A percentile compares a stretch with the other conserved stretches of the same genome.
Evolutionary conservation across 2,888 invertebrate species (phyloP).

Genomic region (Hypomecis atomaria): DNA sequence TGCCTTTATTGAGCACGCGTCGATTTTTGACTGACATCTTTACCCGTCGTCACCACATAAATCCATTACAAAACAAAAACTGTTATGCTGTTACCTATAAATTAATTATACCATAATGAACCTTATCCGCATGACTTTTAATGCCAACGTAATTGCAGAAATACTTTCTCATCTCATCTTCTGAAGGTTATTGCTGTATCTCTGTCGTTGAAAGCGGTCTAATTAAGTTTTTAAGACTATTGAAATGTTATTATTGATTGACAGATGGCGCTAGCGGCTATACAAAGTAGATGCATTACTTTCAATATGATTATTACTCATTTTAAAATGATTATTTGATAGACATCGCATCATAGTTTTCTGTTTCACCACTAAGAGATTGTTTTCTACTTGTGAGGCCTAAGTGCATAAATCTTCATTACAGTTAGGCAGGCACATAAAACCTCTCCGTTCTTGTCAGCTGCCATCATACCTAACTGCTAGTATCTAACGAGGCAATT

Average conservation of each 20-base stretch:
- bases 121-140: constrained; percentile 45
- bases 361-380: constrained; percentile 33
- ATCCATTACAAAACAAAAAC: constrained; percentile 59
- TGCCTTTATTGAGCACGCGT: constrained; percentile 76
- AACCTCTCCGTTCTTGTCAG: neutral
- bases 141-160: constrained; percentile 32
- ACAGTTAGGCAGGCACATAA: neutral
- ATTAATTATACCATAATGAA: constrained; percentile 43
- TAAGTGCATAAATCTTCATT: constrained; percentile 6
- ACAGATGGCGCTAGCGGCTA: constrained; percentile 81
- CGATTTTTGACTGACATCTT: constrained; percentile 80
- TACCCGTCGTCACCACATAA: constrained; percentile 78
- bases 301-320: constrained; percentile 55
- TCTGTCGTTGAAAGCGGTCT: constrained; percentile 79
- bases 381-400: constrained; percentile 53
- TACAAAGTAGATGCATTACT: constrained; percentile 74
- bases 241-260: constrained; percentile 80
- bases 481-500: no score
- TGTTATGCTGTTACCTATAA: constrained; percentile 40
- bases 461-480: no score
- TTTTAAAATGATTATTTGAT: constrained; percentile 45
- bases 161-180: constrained; percentile 36
- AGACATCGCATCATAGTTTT: constrained; percentile 37
- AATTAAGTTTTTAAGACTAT: constrained; percentile 81
- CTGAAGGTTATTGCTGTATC: constrained; percentile 59